Conservation (phyloP, 2,797 vertebrate species). For the Pteronotus mesoamericanus region DNA sequence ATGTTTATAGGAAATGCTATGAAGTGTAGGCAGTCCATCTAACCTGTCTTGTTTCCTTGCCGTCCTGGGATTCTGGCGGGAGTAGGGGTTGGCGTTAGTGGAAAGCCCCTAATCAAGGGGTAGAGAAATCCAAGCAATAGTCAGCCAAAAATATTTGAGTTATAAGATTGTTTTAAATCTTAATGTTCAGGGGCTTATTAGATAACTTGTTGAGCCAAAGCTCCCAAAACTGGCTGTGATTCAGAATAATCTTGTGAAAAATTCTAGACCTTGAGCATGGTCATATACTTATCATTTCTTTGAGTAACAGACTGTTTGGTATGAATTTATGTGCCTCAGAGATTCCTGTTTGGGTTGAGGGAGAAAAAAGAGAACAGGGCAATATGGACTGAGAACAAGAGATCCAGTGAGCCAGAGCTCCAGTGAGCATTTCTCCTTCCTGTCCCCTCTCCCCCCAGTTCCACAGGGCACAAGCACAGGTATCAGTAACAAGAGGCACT, state of each 20-base stretch:
- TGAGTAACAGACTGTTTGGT: neutral
- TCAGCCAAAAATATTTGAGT: neutral
- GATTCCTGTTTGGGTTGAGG: neutral
- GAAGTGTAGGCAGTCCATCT: neutral
- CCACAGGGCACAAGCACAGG: neutral
- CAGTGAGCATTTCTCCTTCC: neutral
- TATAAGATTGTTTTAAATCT: neutral
- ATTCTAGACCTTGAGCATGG: neutral
- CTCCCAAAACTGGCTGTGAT: neutral
- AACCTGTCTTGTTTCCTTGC: neutral
- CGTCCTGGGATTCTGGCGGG: neutral
- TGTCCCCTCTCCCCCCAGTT: neutral
- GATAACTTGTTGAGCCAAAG: neutral
- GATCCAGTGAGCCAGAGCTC: neutral
- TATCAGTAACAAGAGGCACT: neutral
- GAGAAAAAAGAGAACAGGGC: neutral
- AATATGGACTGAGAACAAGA: neutral
- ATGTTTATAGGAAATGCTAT: neutral
- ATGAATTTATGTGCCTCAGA: neutral
- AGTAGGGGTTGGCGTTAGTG: neutral
- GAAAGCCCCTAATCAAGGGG: neutral
- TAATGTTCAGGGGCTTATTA: neutral
- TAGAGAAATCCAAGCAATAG: neutral
- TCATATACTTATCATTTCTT: neutral
- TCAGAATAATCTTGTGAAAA: neutral